phyloP scores from a whole-genome alignment of 2,888 invertebrate species.

The Colostygia pectinataria region DNA sequence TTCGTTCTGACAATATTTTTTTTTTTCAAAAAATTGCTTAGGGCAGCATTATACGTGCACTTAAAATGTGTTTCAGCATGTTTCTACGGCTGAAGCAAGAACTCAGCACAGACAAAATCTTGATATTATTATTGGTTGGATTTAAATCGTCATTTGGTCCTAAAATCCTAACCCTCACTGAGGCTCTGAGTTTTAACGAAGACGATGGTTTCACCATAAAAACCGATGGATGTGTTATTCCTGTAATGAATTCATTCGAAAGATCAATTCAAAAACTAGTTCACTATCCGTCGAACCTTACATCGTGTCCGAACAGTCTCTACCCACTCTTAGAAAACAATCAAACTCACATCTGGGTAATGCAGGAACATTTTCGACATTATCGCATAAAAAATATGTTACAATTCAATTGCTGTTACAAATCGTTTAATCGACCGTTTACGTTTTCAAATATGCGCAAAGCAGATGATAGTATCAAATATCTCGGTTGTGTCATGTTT shows the following conservation, averaged over 20 bases:
- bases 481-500: conserved; percentile 70
- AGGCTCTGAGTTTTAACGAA: neutral
- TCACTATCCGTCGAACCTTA: conserved; percentile 1
- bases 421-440: conserved; percentile 66
- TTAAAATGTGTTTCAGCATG: neutral
- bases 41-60: neutral
- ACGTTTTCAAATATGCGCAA: neutral
- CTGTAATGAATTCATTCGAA: conserved; percentile 81
- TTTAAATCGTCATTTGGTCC: neutral
- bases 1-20: no score
- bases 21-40: no score
- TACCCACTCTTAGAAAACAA: conserved; percentile 60
- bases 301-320: conserved; percentile 29
- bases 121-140: neutral
- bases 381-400: conserved; percentile 45
- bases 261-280: conserved; percentile 5
- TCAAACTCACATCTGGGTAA: conserved; percentile 77
- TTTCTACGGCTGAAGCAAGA: neutral
- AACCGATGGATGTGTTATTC: conserved; percentile 84
- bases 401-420: conserved; percentile 82
- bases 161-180: neutral
- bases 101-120: neutral
- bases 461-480: conserved; percentile 54
- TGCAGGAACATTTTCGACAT: conserved; percentile 50
- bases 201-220: conserved; percentile 65